Evolutionary conservation across 1,140 invertebrate species (phyloP), one percentile per base, ranked within the genome.

Genomic region (Geopemphigus sp.): DNA sequence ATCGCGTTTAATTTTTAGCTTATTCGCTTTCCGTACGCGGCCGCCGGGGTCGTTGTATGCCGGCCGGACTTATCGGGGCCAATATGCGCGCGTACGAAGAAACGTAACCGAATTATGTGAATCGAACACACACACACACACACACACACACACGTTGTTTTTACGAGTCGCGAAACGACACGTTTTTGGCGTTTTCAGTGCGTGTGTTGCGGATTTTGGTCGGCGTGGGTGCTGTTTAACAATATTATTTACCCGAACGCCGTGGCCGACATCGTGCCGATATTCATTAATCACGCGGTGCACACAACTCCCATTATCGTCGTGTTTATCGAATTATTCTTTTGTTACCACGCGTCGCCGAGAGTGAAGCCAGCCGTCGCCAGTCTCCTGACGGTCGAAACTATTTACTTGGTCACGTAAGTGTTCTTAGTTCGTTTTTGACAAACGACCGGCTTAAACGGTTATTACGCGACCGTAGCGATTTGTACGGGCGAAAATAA

Each of bases 241-340:
- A 92, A 96, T 83, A 85, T 95, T 50, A 89, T 96, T 14, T 93
- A 95, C 84, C 95, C 96, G 0, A 90, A 90, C 83, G 87, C 86
- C 0, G 83, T 97, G 50, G 94, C 95, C 84, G 86, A 88, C 57
- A 89, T 92, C 73, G 93, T 94, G 83, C 93, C 94, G 73, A 86
- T 85, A 80, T 96, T 94, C 93, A 84, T 96, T 3, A 98, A 98
- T 85, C 95, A 97, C 86, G 86, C 93, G 0, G 91, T 96, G 88
- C 93, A 95, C 84, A 93, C 93, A 0, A 89, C 90, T 81, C 91
- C 94, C 61, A 87, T 92, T 82, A 85, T 92, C 0, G 90, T 92
- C 82, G 91, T 90, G 22, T 61, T 92, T 0, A 83, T 92, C 61
- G 93, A 94, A 85, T 86, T 93, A 83, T 85, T 90, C 17, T 87